Evolutionary conservation across 1,140 invertebrate genomes (phyloP), one percentile per base, ranked within the genome.

Genomic region (Charaxes varanes): DNA sequence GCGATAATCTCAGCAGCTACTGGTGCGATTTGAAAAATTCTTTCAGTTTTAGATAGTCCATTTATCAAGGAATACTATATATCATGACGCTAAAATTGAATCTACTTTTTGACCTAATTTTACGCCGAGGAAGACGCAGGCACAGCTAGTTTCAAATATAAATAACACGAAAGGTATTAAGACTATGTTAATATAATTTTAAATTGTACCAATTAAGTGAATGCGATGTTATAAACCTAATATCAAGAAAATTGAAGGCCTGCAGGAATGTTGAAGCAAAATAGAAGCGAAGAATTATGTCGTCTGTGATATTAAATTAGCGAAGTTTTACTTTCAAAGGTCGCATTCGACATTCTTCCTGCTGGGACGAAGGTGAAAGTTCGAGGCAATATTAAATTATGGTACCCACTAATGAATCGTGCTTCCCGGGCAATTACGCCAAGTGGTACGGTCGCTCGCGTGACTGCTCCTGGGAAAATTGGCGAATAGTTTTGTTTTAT

Each of bases 391-490:
- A 65, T 62, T 62, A 63, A 72, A 69, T 67, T 71, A 68, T 69
- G 45, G 54, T 52, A 40, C 54, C 63, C 69, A 76, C 57, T 74
- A 74, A 73, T 67, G 63, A 67, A 56, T 35, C 40, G 32, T 57
- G 44, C 41, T 54, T 62, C 42, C 34, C 31, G 18, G 63, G 57
- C 62, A 78, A 78, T 78, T 74, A 78, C 69, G 38, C 64, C 59
- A 66, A 78, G 68, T 73, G 70, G 73, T 73, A 78, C 70, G 32
- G 31, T 32, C 28, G 44, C 49, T 78, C 52, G 73, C 73, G 70
- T 78, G 73, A 58, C 54, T 40, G 17, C 57, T 49, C 44, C 26
- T 53, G 51, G 58, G 64, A 70, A 64, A 70, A 67, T n/a, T n/a
- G 42, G 55, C 61, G 61, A 61, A 43, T 62, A 53, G 53, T 55